These are phyloP conservation scores for Stenodema calcarata DNA, from an alignment of 2,888 invertebrate genomes.

Conservation along the genomic window DNA sequence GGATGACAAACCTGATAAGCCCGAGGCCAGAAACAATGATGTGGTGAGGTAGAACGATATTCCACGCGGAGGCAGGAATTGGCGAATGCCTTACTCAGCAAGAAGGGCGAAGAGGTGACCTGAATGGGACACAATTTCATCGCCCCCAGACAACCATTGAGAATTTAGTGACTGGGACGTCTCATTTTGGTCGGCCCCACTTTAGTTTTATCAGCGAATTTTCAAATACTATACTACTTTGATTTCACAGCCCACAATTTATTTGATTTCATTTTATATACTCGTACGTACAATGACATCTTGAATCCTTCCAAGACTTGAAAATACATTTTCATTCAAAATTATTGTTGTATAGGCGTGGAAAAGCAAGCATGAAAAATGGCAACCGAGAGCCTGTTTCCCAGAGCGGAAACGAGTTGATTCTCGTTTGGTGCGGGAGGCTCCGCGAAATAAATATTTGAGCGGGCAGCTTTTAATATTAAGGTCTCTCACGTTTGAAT, in stretches of 20 bases:
- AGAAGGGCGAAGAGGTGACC: background rate
- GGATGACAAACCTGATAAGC: background rate
- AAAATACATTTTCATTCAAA: too few species aligned
- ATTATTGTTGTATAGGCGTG: too few species aligned
- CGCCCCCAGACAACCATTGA: background rate
- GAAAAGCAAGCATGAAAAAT: background rate
- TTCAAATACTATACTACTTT: too few species aligned
- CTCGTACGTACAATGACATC: too few species aligned
- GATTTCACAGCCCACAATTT: too few species aligned
- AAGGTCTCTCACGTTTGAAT: background rate
- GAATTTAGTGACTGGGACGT: background rate
- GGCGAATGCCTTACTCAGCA: background rate
- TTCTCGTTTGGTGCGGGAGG: background rate
- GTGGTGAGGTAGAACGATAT: background rate
- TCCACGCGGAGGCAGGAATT: background rate
- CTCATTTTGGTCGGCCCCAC: background rate
- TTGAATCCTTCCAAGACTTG: too few species aligned
- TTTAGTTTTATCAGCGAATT: too few species aligned
- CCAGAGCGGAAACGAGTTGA: background rate
- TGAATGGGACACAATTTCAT: background rate
- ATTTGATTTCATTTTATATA: too few species aligned
- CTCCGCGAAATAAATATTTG: background rate
- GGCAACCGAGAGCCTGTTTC: background rate
- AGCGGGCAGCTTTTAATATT: background rate
- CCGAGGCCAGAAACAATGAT: background rate